phyloP scores from a whole-genome alignment of 2,888 invertebrate genomes.

The Lapara coniferarum region DNA sequence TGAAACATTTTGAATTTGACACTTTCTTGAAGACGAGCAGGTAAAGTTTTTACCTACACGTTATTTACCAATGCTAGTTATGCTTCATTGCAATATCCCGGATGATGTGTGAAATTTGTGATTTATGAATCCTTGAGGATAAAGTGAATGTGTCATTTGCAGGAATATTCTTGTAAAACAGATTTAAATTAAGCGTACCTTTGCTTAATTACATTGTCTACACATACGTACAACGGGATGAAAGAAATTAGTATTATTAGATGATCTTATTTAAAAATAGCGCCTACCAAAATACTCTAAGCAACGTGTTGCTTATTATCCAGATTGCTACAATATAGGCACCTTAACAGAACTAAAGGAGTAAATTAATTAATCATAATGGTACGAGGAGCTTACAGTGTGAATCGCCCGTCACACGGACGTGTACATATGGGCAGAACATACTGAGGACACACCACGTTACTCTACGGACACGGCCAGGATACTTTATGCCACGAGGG shows the following conservation, averaged over 20 bases:
- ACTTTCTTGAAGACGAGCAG: not conserved
- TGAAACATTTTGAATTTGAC: not conserved
- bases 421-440: not conserved
- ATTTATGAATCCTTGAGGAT: too few species aligned
- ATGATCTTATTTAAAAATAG: not conserved
- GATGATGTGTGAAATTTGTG: too few species aligned
- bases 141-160: too few species aligned
- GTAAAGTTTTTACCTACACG: too few species aligned
- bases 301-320: not conserved
- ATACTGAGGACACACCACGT: constrained; percentile 3
- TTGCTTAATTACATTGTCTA: not conserved
- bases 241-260: too few species aligned
- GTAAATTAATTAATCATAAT: constrained; percentile 28
- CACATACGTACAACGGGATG: not conserved
- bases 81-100: too few species aligned
- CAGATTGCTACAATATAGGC: not conserved
- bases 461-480: not conserved
- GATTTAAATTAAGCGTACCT: too few species aligned
- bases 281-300: not conserved
- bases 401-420: constrained; percentile 15
- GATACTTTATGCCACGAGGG: too few species aligned
- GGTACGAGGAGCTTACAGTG: constrained; percentile 4
- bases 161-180: too few species aligned
- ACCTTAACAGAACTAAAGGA: constrained; percentile 9
- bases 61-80: too few species aligned